A percentile compares a stretch with the other conserved stretches of the same genome.
Conservation (phyloP, 2,888 invertebrate species). For the Tenthredo mesomela region DNA sequence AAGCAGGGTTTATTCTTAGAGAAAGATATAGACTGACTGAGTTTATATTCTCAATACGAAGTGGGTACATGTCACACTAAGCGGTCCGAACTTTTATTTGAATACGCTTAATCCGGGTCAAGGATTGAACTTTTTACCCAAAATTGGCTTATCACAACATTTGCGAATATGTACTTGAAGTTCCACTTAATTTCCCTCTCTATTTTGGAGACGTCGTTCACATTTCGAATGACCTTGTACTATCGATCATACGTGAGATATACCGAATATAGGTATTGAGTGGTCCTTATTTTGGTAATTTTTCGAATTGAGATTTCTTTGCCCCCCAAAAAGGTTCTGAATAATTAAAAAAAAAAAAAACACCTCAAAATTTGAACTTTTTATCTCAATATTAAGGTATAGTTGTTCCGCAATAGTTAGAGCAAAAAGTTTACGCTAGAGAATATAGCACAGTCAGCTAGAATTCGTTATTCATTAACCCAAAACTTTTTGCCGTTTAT, state of each 20-base stretch:
- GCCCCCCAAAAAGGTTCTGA: too few species aligned
- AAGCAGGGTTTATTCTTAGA: background rate
- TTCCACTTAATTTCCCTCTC: constrained; percentile 32
- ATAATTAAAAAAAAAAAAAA: too few species aligned
- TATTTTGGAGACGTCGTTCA: background rate
- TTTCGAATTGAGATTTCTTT: too few species aligned
- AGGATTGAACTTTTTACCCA: background rate
- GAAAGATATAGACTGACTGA: background rate
- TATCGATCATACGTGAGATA: background rate
- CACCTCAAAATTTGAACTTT: too few species aligned
- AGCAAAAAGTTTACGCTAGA: too few species aligned
- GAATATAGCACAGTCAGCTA: too few species aligned
- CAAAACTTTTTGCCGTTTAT: too few species aligned
- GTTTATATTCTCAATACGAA: background rate
- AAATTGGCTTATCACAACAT: background rate
- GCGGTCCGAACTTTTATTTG: background rate
- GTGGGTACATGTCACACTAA: background rate
- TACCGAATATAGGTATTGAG: background rate
- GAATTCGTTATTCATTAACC: too few species aligned
- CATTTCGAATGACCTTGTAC: background rate
- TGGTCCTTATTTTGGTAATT: too few species aligned
- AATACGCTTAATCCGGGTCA: background rate
- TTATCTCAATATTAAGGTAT: too few species aligned
- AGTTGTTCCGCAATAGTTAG: too few species aligned
- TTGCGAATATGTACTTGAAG: background rate